phyloP scores from a whole-genome alignment of 2,888 invertebrate species.

The Lepidonotus clava region DNA sequence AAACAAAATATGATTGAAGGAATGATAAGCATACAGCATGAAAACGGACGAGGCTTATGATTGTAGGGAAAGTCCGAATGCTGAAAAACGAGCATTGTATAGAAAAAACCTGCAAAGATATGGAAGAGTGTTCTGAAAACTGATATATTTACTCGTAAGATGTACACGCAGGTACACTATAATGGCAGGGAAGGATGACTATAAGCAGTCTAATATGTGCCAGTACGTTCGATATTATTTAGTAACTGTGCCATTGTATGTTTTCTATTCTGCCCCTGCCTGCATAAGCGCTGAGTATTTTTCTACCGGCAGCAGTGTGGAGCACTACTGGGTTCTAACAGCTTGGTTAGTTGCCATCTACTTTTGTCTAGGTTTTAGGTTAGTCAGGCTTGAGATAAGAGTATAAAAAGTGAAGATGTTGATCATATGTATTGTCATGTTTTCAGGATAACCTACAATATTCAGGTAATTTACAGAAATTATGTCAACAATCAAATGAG shows the following conservation, averaged over 20 bases:
- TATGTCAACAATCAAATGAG: background rate
- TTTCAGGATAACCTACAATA: background rate
- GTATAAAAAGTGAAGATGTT: background rate
- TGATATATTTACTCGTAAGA: too few species aligned
- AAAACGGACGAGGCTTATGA: background rate
- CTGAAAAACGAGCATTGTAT: too few species aligned
- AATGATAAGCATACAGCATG: background rate
- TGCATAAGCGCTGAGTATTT: background rate
- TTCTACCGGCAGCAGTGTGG: background rate
- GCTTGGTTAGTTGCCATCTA: too few species aligned
- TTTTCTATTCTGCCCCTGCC: background rate
- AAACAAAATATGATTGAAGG: background rate
- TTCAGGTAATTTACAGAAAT: background rate
- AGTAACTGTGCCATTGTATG: background rate
- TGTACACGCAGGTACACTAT: too few species aligned
- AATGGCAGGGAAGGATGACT: too few species aligned
- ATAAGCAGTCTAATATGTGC: too few species aligned
- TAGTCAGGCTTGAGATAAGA: background rate
- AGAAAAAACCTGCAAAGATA: too few species aligned
- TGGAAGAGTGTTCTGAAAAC: too few species aligned
- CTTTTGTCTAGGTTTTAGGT: too few species aligned
- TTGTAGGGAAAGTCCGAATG: background rate
- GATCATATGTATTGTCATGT: background rate
- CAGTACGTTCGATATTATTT: background rate
- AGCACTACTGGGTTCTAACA: background rate